phyloP scores from a whole-genome alignment of 2,113 vertebrate genomes.

The Semnopithecus entellus region DNA sequence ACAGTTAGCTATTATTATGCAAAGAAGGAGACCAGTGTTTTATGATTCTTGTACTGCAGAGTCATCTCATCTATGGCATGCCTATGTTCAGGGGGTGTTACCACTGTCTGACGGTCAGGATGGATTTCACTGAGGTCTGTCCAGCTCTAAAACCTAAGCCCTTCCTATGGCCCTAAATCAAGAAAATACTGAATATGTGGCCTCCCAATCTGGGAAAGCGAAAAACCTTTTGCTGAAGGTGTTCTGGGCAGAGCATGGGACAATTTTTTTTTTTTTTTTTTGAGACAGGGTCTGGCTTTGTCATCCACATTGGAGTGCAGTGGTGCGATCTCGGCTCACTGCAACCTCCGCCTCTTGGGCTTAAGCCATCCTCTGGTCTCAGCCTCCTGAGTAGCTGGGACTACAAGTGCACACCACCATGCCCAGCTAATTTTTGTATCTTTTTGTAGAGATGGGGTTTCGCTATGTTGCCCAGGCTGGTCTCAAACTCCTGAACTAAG shows the following conservation, averaged over 20 bases:
- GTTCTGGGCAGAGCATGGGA: background rate
- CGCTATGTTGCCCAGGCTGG: no score
- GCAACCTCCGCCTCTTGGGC: no score
- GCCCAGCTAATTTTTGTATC: no score
- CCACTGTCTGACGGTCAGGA: background rate
- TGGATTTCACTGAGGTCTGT: background rate
- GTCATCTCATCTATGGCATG: background rate
- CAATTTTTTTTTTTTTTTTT: background rate
- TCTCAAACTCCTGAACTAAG: no score
- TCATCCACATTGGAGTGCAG: no score
- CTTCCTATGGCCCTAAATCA: no score
- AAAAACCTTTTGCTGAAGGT: background rate
- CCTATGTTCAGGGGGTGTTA: background rate
- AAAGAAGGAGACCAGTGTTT: background rate
- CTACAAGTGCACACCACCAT: no score
- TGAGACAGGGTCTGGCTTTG: no score
- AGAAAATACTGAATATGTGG: background rate
- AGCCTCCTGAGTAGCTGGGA: no score
- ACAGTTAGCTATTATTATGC: accelerated
- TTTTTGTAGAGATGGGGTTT: no score
- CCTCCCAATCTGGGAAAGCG: background rate
- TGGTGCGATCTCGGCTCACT: no score
- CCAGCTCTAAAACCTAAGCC: background rate
- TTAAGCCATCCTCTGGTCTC: no score
- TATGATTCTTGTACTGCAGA: background rate